Percentiles rank a stretch among this genome's conserved stretches.
Evolutionary conservation across 2,113 vertebrate species (phyloP).

Genomic region (Ondatra zibethicus): DNA sequence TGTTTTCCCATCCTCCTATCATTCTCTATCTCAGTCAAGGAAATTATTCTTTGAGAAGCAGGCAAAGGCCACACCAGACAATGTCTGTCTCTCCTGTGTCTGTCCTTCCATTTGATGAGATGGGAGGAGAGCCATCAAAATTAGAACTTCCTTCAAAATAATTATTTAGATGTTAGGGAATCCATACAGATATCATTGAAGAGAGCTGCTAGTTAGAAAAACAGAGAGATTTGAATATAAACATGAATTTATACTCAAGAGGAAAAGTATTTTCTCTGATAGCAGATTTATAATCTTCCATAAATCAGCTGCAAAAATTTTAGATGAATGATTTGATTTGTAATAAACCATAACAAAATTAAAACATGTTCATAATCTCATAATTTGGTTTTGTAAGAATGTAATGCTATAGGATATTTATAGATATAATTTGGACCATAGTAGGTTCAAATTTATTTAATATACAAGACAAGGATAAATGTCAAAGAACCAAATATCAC

Average conservation of each 20-base stretch:
- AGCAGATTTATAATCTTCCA: neutral
- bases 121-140: neutral
- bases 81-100: neutral
- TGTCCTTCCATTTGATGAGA: neutral
- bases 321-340: neutral
- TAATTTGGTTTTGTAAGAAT: neutral
- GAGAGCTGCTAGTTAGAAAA: neutral
- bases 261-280: neutral
- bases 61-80: neutral
- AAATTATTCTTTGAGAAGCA: neutral
- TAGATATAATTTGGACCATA: neutral
- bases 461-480: neutral
- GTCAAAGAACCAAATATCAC: neutral
- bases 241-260: neutral
- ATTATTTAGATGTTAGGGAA: neutral
- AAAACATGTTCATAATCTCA: neutral
- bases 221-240: neutral
- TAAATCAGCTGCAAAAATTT: neutral
- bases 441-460: neutral
- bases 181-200: neutral
- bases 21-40: neutral
- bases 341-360: neutral
- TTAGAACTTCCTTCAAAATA: neutral
- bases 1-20: rapidly evolving
- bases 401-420: neutral